Evolutionary conservation across 2,888 invertebrate species (phyloP).

Genomic region (Parthenolecanium corni): DNA sequence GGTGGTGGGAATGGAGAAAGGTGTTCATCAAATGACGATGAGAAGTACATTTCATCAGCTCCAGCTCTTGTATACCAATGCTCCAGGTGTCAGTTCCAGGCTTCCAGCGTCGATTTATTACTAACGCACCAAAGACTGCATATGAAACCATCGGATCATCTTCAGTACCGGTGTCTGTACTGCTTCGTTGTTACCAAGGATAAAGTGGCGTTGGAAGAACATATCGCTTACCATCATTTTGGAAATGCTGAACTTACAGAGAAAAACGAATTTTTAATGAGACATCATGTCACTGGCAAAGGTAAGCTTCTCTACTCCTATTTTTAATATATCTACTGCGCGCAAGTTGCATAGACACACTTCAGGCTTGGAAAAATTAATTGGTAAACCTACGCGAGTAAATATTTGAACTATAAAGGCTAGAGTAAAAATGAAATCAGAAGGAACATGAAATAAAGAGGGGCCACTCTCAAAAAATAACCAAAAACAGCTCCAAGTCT

Average conservation of each 20-base stretch:
- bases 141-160: neutral
- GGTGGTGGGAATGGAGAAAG: neutral
- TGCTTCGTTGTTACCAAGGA: constrained; percentile 26
- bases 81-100: constrained; percentile 19
- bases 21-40: neutral
- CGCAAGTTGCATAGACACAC: too few species aligned
- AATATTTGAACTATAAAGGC: too few species aligned
- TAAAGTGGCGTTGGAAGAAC: constrained; percentile 20
- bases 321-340: too few species aligned
- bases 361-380: too few species aligned
- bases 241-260: neutral
- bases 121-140: constrained; percentile 24
- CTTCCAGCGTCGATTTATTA: constrained; percentile 10
- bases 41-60: neutral
- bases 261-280: neutral
- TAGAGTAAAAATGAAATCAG: too few species aligned
- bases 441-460: too few species aligned
- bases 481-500: too few species aligned
- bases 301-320: neutral
- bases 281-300: neutral
- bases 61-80: constrained; percentile 5
- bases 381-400: too few species aligned
- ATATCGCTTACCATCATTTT: constrained; percentile 22
- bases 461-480: too few species aligned
- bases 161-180: constrained; percentile 21